Base-by-base conservation (phyloP, 1,140 invertebrate genomes). In the Saxidomus purpurata region DNA sequence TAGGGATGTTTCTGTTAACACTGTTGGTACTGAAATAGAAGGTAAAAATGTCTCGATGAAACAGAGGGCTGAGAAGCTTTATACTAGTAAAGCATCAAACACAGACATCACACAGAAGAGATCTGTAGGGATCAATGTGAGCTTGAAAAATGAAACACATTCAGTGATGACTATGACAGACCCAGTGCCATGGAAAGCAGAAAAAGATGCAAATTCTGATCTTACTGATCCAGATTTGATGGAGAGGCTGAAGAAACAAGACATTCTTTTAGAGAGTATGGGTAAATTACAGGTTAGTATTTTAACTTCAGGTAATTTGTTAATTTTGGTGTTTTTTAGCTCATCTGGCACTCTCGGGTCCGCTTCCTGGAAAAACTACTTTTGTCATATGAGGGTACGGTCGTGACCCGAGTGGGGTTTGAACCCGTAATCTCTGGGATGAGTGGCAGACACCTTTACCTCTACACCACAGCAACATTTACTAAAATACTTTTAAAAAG, bases 1-100 rank as follows among this genome's bases (percentile, higher is more conserved):
- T 38, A 76, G 85, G 47, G 74, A 79, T 36, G 85, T 87, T 40
- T 31, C n/a, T 61, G 74, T 87, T n/a, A 77, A 79, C 36, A 87
- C 85, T 13, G 55, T 28, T 0, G 19, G 4, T 47, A 2, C 25
- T 17, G 38, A 31, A 40, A 85, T 19, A 19, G 43, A 40, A 69
- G 67, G 38, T 28, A 17, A 31, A 31, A 63, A 55, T 19, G 28
- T 40, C 1, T 47, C 3, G 28, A 38, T 47, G 0, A 47, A 38
- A 61, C 40, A 52, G 19, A n/a, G 47, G n/a, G 22, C 40, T 47
- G 38, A 9, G 28, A 76, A 19, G 71, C 59, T 8, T 40, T n/a
- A 43, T 82, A 2, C n/a, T 13, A 31, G 43, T 52, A 85, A 85
- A 52, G 40, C 38, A 1, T 40, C 63, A 40, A 71, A 71, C 25